phyloP scores from a whole-genome alignment of 2,888 invertebrate species.

The Noctua comes region DNA sequence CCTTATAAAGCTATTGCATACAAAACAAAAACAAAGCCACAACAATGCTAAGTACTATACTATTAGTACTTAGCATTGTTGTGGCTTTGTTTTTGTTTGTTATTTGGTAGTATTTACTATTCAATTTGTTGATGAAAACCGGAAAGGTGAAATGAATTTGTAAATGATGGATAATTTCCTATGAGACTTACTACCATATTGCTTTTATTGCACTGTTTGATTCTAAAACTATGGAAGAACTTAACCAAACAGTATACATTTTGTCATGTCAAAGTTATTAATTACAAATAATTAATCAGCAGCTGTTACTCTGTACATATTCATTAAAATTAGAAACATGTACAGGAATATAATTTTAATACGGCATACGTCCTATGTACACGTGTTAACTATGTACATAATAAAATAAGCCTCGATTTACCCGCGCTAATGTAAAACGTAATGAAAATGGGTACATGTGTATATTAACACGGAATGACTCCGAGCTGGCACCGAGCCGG shows the following conservation, averaged over 20 bases:
- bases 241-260: not conserved
- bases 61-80: no score
- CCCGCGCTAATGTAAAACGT: constrained; percentile 25
- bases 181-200: no score
- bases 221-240: not conserved
- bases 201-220: not conserved
- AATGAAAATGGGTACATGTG: constrained; percentile 18
- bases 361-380: constrained; percentile 9
- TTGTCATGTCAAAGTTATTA: not conserved
- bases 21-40: no score
- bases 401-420: constrained; percentile 40
- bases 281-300: constrained; percentile 6
- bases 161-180: not conserved
- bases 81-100: no score
- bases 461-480: constrained; percentile 4
- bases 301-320: not conserved
- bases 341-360: constrained; percentile 23
- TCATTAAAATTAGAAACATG: constrained; percentile 19
- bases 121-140: not conserved
- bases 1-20: no score
- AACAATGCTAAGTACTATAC: no score
- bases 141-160: not conserved
- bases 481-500: not conserved
- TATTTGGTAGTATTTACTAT: not conserved
- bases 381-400: constrained; percentile 34